phyloP scores from a whole-genome alignment of 1,140 invertebrate genomes.

The Amyelois transitella region DNA sequence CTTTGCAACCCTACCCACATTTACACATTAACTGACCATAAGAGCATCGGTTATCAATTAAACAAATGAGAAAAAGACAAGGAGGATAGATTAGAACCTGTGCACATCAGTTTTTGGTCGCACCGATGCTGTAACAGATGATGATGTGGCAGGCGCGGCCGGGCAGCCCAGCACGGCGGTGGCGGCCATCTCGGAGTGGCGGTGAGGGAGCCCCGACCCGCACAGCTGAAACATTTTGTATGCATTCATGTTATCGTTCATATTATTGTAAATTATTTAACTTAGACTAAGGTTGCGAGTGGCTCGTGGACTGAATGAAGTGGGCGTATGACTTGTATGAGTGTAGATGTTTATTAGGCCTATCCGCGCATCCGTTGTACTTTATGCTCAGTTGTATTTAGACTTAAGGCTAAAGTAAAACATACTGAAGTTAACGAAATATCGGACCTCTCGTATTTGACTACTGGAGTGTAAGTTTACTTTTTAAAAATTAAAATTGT shows the following conservation, averaged over 20 bases:
- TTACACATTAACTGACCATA: no score
- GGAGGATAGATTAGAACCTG: no score
- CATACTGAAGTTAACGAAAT: constrained; percentile 6
- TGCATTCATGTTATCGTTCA: constrained; percentile 51
- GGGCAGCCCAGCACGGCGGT: constrained; percentile 52
- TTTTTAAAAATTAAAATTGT: constrained; percentile 4
- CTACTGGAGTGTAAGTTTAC: not conserved
- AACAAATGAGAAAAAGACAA: no score
- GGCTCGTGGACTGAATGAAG: constrained; percentile 24
- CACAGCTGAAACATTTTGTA: constrained; percentile 40
- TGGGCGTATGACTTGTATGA: constrained; percentile 28
- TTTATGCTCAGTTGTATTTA: constrained; percentile 70
- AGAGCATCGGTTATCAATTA: no score
- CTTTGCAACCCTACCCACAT: no score
- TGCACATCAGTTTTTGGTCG: no score
- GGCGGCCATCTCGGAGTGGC: constrained; percentile 55
- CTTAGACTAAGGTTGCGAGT: constrained; percentile 33
- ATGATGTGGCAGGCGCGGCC: constrained; percentile 31
- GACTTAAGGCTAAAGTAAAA: constrained; percentile 28
- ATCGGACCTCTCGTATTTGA: not conserved
- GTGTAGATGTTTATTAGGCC: constrained; percentile 31
- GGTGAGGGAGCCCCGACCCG: constrained; percentile 36
- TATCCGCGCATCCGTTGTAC: constrained; percentile 47
- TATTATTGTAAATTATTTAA: constrained; percentile 61
- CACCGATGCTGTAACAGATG: no score